phyloP scores from a whole-genome alignment of 2,888 invertebrate species.

The Helobdella robusta region DNA sequence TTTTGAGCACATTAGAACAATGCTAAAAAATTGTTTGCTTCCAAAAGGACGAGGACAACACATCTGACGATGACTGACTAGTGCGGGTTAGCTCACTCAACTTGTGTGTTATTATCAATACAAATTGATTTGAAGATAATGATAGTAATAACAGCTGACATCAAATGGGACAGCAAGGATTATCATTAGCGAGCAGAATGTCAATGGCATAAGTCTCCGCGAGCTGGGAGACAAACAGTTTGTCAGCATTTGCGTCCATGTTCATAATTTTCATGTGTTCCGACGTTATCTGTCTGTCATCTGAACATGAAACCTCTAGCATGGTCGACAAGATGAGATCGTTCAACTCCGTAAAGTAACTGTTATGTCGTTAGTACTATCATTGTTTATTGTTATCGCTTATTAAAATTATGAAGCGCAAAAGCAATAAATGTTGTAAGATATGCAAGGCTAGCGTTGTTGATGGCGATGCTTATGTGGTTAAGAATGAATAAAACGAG shows the following conservation, averaged over 20 bases:
- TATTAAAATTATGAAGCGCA: no score
- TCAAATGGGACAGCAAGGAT: conserved; percentile 49
- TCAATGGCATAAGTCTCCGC: conserved; percentile 50
- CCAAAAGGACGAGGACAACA: no score
- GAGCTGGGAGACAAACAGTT: conserved; percentile 48
- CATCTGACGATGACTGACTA: no score
- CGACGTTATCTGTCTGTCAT: conserved; percentile 47
- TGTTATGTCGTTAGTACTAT: conserved; percentile 32
- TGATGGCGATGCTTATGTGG: background rate
- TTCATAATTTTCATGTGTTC: conserved; percentile 49
- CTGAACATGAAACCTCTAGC: conserved; percentile 46
- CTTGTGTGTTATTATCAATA: no score
- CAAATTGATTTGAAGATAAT: no score
- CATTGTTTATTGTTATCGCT: background rate
- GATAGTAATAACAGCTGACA: no score
- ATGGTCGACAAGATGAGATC: conserved; percentile 47
- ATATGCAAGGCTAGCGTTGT: background rate
- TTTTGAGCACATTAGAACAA: no score
- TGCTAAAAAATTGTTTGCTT: no score
- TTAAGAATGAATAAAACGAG: background rate
- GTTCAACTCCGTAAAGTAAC: conserved; percentile 49
- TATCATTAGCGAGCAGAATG: conserved; percentile 48
- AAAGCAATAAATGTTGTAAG: background rate
- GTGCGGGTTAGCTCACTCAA: no score
- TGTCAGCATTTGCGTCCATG: conserved; percentile 48